These are phyloP conservation scores for Leptocoma aspasia DNA, from an alignment of 2,113 vertebrate species.

Conservation along the genomic window DNA sequence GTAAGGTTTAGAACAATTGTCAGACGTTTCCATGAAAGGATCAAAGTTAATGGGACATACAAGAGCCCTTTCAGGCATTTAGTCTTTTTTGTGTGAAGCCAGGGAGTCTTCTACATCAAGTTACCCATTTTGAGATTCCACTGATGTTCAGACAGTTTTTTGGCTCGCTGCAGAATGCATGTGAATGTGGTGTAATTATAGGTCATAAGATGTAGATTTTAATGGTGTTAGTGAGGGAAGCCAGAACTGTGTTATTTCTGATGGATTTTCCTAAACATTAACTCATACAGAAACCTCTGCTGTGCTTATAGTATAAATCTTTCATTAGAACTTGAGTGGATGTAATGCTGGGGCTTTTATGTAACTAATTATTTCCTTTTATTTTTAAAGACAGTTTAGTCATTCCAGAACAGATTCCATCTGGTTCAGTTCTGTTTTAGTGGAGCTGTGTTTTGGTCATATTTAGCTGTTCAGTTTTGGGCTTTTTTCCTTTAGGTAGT, in stretches of 20 bases:
- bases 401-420: neutral
- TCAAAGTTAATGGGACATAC: neutral
- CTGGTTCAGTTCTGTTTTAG: neutral
- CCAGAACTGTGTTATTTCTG: neutral
- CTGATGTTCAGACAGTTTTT: neutral
- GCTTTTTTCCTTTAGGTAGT: neutral
- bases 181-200: neutral
- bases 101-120: neutral
- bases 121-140: neutral
- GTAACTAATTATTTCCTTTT: conserved; percentile 20
- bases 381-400: conserved; percentile 19
- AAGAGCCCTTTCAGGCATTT: neutral
- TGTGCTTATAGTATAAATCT: neutral
- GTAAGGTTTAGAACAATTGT: neutral
- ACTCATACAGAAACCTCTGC: neutral
- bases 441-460: neutral
- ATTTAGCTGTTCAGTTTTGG: neutral
- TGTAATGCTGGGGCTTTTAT: neutral
- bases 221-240: neutral
- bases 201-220: neutral
- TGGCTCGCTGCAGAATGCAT: neutral
- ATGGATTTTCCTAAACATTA: neutral
- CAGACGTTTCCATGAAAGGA: neutral
- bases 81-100: neutral
- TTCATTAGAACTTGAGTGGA: neutral